These are phyloP conservation scores for Drosophila algonquin DNA, from an alignment of 2,888 invertebrate genomes.

Conservation along the genomic window DNA sequence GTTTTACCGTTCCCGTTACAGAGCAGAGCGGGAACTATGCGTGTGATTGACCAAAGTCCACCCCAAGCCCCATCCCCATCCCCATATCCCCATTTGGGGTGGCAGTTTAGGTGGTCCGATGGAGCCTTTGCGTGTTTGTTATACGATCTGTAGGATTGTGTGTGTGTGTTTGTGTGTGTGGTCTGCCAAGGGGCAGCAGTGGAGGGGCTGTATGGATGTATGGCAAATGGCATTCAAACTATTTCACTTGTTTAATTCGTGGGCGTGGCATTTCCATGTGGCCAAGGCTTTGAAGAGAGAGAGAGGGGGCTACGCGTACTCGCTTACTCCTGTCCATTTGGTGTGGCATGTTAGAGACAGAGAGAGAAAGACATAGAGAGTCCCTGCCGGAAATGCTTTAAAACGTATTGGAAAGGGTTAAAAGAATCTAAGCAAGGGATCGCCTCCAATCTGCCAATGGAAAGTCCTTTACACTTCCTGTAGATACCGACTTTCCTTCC, in stretches of 20 bases:
- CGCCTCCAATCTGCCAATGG: neutral
- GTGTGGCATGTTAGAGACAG: conserved; percentile 9
- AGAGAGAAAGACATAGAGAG: neutral
- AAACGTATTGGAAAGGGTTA: neutral
- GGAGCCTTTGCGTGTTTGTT: conserved; percentile 41
- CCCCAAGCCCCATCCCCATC: neutral
- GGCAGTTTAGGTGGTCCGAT: conserved; percentile 5
- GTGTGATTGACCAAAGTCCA: conserved; percentile 45
- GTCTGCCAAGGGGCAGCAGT: no score
- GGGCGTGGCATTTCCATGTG: conserved; percentile 5
- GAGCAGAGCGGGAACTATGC: conserved; percentile 9
- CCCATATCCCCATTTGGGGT: neutral
- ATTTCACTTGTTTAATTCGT: conserved; percentile 55
- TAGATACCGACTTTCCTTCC: neutral
- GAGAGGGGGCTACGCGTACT: neutral
- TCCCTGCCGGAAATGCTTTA: neutral
- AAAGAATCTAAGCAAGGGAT: neutral
- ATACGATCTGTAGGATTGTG: conserved; percentile 54
- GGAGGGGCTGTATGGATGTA: neutral
- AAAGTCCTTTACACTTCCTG: conserved; percentile 21
- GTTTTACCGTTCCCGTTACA: neutral
- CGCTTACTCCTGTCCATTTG: conserved; percentile 11
- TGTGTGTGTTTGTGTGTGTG: conserved; percentile 37
- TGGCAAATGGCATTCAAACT: conserved; percentile 34
- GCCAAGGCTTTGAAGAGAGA: neutral